Evolutionary conservation across 2,113 vertebrate genomes (phyloP).

Genomic region (Rana temporaria): DNA sequence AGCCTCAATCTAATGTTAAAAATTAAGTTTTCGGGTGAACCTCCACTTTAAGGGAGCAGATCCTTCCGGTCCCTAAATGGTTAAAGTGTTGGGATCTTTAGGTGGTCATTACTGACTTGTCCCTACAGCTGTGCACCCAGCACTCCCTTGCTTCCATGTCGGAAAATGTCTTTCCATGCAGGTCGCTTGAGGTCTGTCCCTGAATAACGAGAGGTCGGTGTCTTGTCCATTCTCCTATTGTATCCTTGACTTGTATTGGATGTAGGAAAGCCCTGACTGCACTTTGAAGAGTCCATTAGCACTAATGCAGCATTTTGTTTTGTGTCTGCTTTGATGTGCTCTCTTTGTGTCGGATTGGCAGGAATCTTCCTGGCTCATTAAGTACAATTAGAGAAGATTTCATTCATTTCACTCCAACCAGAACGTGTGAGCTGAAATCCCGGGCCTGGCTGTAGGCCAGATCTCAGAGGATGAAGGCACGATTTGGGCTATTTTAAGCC

Average conservation of each 20-base stretch:
- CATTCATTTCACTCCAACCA: neutral
- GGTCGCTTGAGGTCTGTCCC: neutral
- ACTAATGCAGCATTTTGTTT: neutral
- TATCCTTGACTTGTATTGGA: neutral
- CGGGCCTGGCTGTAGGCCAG: neutral
- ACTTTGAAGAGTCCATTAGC: slow-evolving; percentile 33
- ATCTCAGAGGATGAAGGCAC: neutral
- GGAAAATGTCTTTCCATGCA: too few species aligned
- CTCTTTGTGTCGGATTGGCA: slow-evolving; percentile 18
- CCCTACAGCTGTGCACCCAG: too few species aligned
- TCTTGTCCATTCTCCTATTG: neutral
- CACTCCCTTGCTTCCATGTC: too few species aligned
- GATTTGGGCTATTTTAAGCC: neutral
- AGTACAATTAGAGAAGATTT: slow-evolving; percentile 9
- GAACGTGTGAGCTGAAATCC: slow-evolving; percentile 5
- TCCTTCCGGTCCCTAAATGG: too few species aligned
- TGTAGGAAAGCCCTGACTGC: neutral
- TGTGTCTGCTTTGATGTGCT: neutral
- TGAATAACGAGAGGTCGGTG: neutral
- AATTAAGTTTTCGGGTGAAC: too few species aligned
- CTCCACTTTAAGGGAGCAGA: too few species aligned
- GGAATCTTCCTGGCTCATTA: slow-evolving; percentile 24
- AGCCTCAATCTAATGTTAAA: too few species aligned
- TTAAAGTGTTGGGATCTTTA: too few species aligned
- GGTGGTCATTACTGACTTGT: too few species aligned